Evolutionary conservation across 1,140 invertebrate species (phyloP).

Genomic region (Heliconius hewitsoni): DNA sequence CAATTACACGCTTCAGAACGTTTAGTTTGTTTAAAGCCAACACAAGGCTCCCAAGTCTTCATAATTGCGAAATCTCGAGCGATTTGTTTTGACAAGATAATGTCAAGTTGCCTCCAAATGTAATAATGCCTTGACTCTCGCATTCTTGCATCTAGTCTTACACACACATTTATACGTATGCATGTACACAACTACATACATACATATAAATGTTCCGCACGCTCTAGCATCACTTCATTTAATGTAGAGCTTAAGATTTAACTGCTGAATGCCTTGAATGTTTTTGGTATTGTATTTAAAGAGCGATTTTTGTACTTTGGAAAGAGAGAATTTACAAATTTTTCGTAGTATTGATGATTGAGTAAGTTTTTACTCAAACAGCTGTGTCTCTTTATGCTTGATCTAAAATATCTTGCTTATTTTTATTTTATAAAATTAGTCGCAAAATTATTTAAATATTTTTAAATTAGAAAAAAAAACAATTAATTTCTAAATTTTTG

Average conservation of each 20-base stretch:
- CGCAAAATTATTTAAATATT: too few species aligned
- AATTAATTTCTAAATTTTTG: too few species aligned
- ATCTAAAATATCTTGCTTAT: too few species aligned
- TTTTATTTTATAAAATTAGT: too few species aligned
- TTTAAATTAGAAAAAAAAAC: too few species aligned
- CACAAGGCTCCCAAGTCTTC: background rate
- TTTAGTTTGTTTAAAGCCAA: background rate
- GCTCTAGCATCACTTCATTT: background rate
- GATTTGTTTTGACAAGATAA: slow-evolving; percentile 19
- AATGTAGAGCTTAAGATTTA: slow-evolving; percentile 1
- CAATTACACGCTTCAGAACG: background rate
- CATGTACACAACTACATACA: background rate
- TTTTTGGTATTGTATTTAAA: background rate
- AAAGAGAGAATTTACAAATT: too few species aligned
- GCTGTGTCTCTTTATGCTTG: too few species aligned
- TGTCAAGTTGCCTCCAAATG: slow-evolving; percentile 14
- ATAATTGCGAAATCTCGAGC: slow-evolving; percentile 11
- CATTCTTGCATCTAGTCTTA: slow-evolving; percentile 12
- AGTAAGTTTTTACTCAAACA: too few species aligned
- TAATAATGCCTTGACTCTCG: slow-evolving; percentile 5
- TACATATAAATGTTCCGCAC: background rate
- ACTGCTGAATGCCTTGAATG: background rate
- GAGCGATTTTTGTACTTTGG: background rate
- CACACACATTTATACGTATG: background rate
- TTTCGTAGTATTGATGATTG: too few species aligned